These are phyloP conservation scores for Nerophis lumbriciformis DNA, from an alignment of 2,113 vertebrate species.

Conservation along the genomic window DNA sequence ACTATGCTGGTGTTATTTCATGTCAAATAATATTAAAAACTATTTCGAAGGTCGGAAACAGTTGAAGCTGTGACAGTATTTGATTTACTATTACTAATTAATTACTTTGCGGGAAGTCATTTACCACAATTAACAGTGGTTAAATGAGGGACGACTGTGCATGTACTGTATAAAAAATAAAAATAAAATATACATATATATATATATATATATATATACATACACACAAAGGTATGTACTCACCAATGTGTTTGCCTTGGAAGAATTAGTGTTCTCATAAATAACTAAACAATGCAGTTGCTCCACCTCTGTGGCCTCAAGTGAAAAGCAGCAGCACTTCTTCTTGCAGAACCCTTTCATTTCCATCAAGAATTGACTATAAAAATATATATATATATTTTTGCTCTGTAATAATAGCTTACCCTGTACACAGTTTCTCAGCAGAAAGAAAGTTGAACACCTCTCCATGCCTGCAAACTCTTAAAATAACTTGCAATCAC, in stretches of 20 bases:
- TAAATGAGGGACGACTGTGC: background rate
- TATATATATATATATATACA: slow-evolving; percentile 47
- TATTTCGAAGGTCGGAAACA: too few species aligned
- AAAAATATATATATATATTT: background rate
- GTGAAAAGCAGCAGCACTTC: slow-evolving; percentile 28
- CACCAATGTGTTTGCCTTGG: slow-evolving; percentile 64
- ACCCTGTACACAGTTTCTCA: too few species aligned
- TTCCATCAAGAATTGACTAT: slow-evolving; percentile 17
- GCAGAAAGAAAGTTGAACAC: too few species aligned
- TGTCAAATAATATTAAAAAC: too few species aligned
- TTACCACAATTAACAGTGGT: background rate
- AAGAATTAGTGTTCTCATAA: slow-evolving; percentile 26
- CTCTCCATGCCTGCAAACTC: too few species aligned
- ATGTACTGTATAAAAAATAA: background rate
- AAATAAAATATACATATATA: slow-evolving; percentile 10
- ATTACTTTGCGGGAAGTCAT: background rate
- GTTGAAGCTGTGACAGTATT: too few species aligned
- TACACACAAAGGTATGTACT: slow-evolving; percentile 46
- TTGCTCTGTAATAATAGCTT: too few species aligned
- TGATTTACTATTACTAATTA: too few species aligned
- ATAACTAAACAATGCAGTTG: slow-evolving; percentile 26
- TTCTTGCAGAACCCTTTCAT: slow-evolving; percentile 28
- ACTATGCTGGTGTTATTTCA: too few species aligned
- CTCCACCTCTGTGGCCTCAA: slow-evolving; percentile 53
- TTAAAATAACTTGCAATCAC: background rate